A percentile compares a stretch with the other conserved stretches of the same genome.
Conservation (phyloP, 2,797 vertebrate genomes). For the Chromobotia macracanthus region DNA sequence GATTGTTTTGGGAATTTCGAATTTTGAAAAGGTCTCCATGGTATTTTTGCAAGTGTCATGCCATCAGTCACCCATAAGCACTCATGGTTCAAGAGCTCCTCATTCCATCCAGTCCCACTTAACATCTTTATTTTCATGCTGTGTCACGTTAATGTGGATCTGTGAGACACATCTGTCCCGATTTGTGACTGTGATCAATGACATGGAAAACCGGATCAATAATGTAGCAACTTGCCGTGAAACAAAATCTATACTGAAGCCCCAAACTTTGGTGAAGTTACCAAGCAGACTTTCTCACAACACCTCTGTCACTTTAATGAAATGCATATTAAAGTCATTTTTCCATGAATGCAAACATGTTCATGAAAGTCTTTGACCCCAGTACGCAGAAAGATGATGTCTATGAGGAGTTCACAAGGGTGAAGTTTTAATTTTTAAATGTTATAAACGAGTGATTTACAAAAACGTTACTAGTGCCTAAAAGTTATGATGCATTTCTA, state of each 20-base stretch:
- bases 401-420: background rate
- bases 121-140: constrained; percentile 17
- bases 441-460: no score
- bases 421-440: background rate
- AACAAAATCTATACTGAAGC: constrained; percentile 10
- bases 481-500: no score
- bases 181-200: constrained; percentile 34
- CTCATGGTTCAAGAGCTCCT: constrained; percentile 43
- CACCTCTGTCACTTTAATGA: background rate
- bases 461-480: no score
- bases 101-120: constrained; percentile 45
- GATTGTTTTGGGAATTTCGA: constrained; percentile 68
- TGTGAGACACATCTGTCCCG: constrained; percentile 20
- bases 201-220: constrained; percentile 19
- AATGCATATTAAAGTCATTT: background rate
- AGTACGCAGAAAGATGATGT: background rate
- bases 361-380: background rate
- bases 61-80: constrained; percentile 60
- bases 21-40: constrained; percentile 74
- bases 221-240: background rate
- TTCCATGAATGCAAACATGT: background rate
- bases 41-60: constrained; percentile 61
- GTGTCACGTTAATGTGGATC: background rate
- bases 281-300: background rate
- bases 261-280: background rate